phyloP scores from a whole-genome alignment of 1,140 invertebrate genomes.

The Pogonus chalceus region DNA sequence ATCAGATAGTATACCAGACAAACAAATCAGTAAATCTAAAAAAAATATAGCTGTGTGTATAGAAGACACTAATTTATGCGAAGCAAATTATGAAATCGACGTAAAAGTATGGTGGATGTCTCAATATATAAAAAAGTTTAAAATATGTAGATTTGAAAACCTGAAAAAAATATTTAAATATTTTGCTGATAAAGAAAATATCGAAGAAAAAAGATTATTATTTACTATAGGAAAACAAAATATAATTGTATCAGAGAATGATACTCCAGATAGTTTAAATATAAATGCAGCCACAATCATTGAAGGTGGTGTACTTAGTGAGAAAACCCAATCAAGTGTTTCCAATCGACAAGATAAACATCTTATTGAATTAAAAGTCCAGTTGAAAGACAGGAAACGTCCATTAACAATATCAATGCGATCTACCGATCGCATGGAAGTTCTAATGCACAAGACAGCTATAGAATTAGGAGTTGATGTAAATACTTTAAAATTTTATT shows the following conservation, averaged over 20 bases:
- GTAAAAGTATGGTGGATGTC: background rate
- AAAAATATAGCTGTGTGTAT: background rate
- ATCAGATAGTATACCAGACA: no score
- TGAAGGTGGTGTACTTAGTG: slow-evolving; percentile 5
- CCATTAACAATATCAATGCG: slow-evolving; percentile 3
- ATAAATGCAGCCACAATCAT: slow-evolving; percentile 11
- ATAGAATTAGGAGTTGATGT: slow-evolving; percentile 19
- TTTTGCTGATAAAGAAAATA: slow-evolving; percentile 16
- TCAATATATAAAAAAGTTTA: background rate
- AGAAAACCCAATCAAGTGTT: background rate
- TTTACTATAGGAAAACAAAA: slow-evolving; percentile 17
- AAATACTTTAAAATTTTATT: slow-evolving; percentile 19
- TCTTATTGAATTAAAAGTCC: slow-evolving; percentile 15
- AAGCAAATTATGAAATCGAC: background rate
- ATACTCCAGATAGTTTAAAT: slow-evolving; percentile 21
- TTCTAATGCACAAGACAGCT: slow-evolving; percentile 18
- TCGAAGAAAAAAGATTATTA: slow-evolving; percentile 14
- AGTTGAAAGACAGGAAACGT: slow-evolving; percentile 18
- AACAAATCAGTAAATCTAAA: no score
- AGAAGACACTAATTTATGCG: background rate
- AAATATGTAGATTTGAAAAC: slow-evolving; percentile 11
- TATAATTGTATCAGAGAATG: slow-evolving; percentile 15
- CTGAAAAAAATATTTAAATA: slow-evolving; percentile 17
- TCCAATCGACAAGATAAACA: background rate
- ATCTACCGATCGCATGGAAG: background rate